phyloP scores from a whole-genome alignment of 2,888 invertebrate genomes.

The Ochlodes sylvanus region DNA sequence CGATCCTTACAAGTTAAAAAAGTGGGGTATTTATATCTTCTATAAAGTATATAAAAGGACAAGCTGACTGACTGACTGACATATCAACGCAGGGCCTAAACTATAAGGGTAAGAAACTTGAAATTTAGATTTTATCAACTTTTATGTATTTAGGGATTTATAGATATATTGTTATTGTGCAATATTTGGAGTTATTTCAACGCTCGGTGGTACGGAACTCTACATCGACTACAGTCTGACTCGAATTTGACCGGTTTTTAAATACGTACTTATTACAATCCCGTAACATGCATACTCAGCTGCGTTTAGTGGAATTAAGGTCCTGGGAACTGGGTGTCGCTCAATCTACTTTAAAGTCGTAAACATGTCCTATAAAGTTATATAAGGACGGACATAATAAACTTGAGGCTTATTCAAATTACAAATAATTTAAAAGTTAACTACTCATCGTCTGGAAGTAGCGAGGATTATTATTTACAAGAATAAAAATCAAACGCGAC shows the following conservation, averaged over 20 bases:
- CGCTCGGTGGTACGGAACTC: no score
- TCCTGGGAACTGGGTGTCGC: conserved; percentile 11
- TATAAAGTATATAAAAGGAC: no score
- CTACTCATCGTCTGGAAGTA: conserved; percentile 25
- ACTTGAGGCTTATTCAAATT: conserved; percentile 30
- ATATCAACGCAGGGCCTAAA: no score
- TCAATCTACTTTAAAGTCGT: conserved; percentile 19
- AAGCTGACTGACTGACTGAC: no score
- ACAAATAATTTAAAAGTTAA: conserved; percentile 35
- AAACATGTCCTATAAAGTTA: conserved; percentile 33
- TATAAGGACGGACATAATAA: conserved; percentile 29
- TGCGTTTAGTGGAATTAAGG: conserved; percentile 9
- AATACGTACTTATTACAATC: neutral
- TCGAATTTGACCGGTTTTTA: conserved; percentile 5
- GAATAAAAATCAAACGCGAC: conserved; percentile 40
- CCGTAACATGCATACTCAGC: conserved; percentile 4
- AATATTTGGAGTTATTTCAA: no score
- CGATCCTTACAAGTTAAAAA: no score
- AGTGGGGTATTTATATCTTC: no score
- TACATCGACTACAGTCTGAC: no score
- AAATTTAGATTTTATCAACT: no score
- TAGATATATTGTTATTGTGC: no score
- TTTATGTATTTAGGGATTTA: no score
- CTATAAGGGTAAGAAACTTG: no score
- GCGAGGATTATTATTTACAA: conserved; percentile 41